Base-by-base conservation (phyloP, 1,140 invertebrate genomes). In the Tetragonula clypearis region DNA sequence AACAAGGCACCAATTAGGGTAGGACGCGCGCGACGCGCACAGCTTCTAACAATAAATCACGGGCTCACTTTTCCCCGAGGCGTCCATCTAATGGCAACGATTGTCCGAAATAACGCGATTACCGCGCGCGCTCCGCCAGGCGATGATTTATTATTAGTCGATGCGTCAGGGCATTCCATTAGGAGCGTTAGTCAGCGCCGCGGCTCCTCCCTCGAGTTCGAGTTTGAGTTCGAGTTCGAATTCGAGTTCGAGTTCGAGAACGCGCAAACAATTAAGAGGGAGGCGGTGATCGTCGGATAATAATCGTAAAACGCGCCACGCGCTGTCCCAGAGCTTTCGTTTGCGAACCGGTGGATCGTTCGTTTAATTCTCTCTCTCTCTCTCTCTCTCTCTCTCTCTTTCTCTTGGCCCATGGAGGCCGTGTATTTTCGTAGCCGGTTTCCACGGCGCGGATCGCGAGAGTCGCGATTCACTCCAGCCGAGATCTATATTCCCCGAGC, bases 131-230 rank as follows among this genome's bases (percentile, higher is more conserved):
- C 80, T 55, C 41, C 41, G 41, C 41, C 41, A 35, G 58, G n/a
- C 72, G 88, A 79, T 89, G 83, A 88, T 89, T 87, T 89, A 87
- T 87, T 86, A 80, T 73, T 84, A 79, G 75, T 75, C 75, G 85
- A 87, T 86, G 85, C 85, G 79, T 88, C 87, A 88, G 58, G 66
- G 72, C 58, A 78, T 88, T 84, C 85, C 87, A 87, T 88, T 85
- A 82, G 56, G 55, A 65, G 58, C 41, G 82, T 77, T 74, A 85
- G 65, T 75, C 68, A 73, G 58, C 82, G 30, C 41, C 66, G 26
- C 41, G 55, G 62, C 82, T 35, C 82, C 65, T 73, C 68, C 58
- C 79, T 15, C 75, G 41, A 6, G 65, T 60, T 17, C 23, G 19
- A 26, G 41, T 49, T 49, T 6, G 41, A 49, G 41, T 49, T 8